phyloP scores from a whole-genome alignment of 2,797 vertebrate species.

The Eurystomus glaucurus region DNA sequence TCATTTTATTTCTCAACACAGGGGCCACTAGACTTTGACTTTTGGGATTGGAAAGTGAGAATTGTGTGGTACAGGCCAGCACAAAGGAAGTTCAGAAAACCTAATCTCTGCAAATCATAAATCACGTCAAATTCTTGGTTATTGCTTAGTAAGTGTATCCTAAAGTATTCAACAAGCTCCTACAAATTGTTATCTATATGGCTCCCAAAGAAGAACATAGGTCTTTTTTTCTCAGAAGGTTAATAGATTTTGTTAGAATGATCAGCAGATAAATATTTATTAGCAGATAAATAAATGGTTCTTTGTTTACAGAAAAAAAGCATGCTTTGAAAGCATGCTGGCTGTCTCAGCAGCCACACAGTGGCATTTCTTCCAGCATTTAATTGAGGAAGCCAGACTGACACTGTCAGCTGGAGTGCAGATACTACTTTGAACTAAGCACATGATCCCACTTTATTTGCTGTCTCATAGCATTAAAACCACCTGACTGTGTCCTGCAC shows the following conservation, averaged over 20 bases:
- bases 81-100: neutral
- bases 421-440: neutral
- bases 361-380: neutral
- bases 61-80: neutral
- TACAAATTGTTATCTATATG: neutral
- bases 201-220: neutral
- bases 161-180: neutral
- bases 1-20: neutral
- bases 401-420: slow-evolving; percentile 8
- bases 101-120: neutral
- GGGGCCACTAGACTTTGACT: neutral
- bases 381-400: slow-evolving; percentile 26
- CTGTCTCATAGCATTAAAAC: neutral
- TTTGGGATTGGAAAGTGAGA: neutral
- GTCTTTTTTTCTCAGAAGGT: neutral
- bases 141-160: neutral
- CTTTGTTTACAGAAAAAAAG: slow-evolving; percentile 4
- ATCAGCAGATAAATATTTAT: slow-evolving; percentile 20
- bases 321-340: neutral
- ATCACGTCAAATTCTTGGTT: neutral
- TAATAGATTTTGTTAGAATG: neutral
- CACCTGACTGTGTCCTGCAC: neutral
- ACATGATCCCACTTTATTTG: neutral
- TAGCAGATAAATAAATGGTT: neutral
- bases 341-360: neutral